phyloP scores from a whole-genome alignment of 2,888 invertebrate species.

The Eumacrocentrus americanus region DNA sequence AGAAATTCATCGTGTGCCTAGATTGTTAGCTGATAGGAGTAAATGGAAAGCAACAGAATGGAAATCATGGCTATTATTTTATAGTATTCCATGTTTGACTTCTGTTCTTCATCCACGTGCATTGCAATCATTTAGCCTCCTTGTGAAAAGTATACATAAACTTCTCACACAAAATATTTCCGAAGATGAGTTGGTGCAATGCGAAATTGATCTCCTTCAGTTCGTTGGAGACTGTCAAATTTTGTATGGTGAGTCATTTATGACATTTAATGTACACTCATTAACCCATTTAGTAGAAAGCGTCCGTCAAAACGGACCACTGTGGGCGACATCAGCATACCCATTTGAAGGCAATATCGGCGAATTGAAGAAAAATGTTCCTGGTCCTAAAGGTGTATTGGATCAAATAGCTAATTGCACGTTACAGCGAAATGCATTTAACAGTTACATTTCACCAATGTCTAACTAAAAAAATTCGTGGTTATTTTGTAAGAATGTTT shows the following conservation, averaged over 20 bases:
- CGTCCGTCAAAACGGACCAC: constrained; percentile 31
- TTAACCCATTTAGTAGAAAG: constrained; percentile 29
- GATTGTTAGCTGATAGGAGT: neutral
- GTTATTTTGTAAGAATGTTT: neutral
- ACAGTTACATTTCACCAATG: neutral
- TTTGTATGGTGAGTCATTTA: constrained; percentile 27
- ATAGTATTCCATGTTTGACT: constrained; percentile 27
- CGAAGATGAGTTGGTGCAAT: constrained; percentile 27
- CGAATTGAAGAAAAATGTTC: constrained; percentile 24
- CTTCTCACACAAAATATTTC: constrained; percentile 28
- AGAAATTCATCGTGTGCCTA: constrained; percentile 29
- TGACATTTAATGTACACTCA: constrained; percentile 36
- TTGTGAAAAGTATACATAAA: constrained; percentile 24
- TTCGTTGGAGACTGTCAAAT: constrained; percentile 32
- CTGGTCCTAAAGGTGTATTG: constrained; percentile 28
- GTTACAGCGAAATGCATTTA: constrained; percentile 23
- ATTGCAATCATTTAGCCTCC: constrained; percentile 1
- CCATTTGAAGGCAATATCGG: constrained; percentile 33
- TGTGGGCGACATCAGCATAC: constrained; percentile 34
- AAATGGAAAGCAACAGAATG: constrained; percentile 32
- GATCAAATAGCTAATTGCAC: constrained; percentile 27
- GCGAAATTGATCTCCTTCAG: constrained; percentile 29
- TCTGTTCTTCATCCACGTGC: neutral
- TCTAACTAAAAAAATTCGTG: neutral
- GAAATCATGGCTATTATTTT: constrained; percentile 32